A percentile compares a stretch with the other conserved stretches of the same genome.
Evolutionary conservation across 2,797 vertebrate genomes (phyloP).

Genomic region (Todus mexicanus): DNA sequence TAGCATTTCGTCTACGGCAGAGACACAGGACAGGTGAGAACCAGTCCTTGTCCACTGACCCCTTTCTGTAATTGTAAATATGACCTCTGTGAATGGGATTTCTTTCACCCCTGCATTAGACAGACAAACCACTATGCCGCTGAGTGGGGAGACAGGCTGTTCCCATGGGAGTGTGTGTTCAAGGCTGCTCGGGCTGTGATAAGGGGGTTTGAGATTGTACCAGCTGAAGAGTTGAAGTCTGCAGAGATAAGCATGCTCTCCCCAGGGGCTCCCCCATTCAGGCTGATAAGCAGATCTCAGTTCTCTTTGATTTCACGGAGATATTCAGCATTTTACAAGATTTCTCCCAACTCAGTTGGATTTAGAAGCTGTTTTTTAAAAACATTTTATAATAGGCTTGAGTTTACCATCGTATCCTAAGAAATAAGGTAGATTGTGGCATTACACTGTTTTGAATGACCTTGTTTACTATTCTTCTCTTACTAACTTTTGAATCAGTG

Average conservation of each 20-base stretch:
- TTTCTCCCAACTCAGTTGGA: background rate
- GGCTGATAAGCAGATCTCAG: background rate
- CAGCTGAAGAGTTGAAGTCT: background rate
- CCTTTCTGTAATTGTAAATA: conserved; percentile 37
- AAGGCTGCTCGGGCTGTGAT: background rate
- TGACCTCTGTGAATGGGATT: background rate
- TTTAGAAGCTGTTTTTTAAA: background rate
- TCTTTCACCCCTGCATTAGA: background rate
- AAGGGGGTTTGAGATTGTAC: background rate
- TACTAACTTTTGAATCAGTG: background rate
- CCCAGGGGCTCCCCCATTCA: background rate
- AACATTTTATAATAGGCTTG: background rate
- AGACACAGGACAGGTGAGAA: conserved; percentile 70
- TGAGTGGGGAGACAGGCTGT: background rate
- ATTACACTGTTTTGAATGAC: background rate
- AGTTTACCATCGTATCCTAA: background rate
- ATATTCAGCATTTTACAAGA: background rate
- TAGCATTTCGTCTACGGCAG: conserved; percentile 69
- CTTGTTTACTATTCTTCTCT: background rate
- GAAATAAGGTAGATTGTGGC: background rate
- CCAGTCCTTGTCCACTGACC: conserved; percentile 64
- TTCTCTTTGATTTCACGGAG: background rate
- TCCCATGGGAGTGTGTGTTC: background rate
- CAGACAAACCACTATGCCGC: background rate
- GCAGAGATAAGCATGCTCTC: background rate